Base-by-base conservation (phyloP, 2,888 invertebrate genomes). In the Pherbina coryleti region DNA sequence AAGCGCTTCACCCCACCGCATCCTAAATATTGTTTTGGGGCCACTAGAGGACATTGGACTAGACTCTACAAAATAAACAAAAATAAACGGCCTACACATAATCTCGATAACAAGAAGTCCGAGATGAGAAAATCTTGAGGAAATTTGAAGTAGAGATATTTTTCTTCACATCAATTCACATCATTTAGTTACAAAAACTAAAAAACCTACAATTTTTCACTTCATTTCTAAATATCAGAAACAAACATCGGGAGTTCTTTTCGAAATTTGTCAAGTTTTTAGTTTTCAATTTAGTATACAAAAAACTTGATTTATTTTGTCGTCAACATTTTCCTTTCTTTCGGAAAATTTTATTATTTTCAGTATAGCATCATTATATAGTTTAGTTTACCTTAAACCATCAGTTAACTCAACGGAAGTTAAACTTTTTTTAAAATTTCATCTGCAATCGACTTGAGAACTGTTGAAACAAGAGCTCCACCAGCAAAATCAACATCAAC, bases 241-340 rank as follows among this genome's bases (percentile, higher is more conserved):
- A 37, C 37, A 37, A 37, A 37, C 37, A 44, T 44, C 44, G 44
- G 11, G 67, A 34, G 67, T 37, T 44, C 55, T 0, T 37, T 67
- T 28, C 31, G 55, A 75, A 75, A 77, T 51, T 66, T 55, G 14
- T 62, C 51, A 49, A 71, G 75, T 77, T 72, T 44, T 71, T 55
- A 70, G 67, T 79, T 75, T 72, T 78, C 77, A 76, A 76, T 75
- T 77, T 76, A 79, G 79, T 80, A 78, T 74, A 80, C 74, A 78
- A 73, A n/a, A 79, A 78, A 79, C 79, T 78, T 79, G 73, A 79
- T 81, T 76, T 77, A 55, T 78, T 79, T 79, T 79, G 78, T 80
- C 74, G 77, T 80, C 78, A 80, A 78, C 76, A 79, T 82, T 82
- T 82, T 81, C 81, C 79, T 80, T 80, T 81, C 79, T 80, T 82